These are phyloP conservation scores for Pelusios castaneus DNA, from an alignment of 2,113 vertebrate genomes.

Conservation along the genomic window DNA sequence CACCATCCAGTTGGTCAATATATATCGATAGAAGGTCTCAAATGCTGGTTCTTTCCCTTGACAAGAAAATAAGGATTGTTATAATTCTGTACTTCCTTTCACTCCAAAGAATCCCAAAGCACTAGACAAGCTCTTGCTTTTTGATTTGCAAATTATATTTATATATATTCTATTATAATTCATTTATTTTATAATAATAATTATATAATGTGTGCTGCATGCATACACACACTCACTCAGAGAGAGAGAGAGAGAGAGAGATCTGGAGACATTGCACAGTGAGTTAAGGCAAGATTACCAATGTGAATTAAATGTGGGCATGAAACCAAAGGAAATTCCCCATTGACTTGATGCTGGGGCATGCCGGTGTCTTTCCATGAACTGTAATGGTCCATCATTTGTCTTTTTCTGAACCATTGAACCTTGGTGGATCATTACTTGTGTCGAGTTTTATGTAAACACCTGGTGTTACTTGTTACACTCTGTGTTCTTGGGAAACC, in stretches of 20 bases:
- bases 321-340: not conserved
- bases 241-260: too few relatives aligned
- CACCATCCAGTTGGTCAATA: not conserved
- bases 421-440: not conserved
- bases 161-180: too few relatives aligned
- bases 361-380: not conserved
- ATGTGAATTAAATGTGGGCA: not conserved
- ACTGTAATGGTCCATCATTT: not conserved
- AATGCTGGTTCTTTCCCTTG: not conserved
- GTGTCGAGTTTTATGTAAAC: too few relatives aligned
- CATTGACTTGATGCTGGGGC: not conserved
- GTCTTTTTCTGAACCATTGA: not conserved
- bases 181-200: too few relatives aligned
- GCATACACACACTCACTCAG: too few relatives aligned
- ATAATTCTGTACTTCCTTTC: not conserved
- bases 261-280: not conserved
- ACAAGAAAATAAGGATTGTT: not conserved
- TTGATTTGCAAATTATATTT: not conserved
- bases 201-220: too few relatives aligned
- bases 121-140: not conserved
- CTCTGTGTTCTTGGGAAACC: too few relatives aligned
- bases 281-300: not conserved
- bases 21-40: not conserved
- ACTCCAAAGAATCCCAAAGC: not conserved
- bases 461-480: too few relatives aligned